Evolutionary conservation across 2,113 vertebrate species (phyloP).

Genomic region (Oncorhynchus masou): DNA sequence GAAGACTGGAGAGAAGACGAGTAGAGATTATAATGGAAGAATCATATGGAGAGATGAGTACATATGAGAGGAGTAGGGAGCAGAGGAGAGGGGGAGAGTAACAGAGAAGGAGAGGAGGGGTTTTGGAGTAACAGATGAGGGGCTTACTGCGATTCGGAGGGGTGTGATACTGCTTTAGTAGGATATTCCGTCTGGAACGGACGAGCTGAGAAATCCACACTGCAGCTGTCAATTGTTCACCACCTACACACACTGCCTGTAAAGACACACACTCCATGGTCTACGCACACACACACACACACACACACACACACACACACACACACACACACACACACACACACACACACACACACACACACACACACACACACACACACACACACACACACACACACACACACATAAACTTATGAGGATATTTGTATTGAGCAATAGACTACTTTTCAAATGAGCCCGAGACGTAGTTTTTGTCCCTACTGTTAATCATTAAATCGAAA

Average conservation of each 20-base stretch:
- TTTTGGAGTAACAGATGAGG: conserved; percentile 62
- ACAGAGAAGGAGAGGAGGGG: conserved; percentile 23
- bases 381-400: neutral
- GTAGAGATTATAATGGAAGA: neutral
- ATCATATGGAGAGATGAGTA: neutral
- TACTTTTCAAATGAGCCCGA: neutral
- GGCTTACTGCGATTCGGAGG: conserved; percentile 50
- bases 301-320: neutral
- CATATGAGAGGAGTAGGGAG: neutral
- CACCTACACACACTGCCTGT: conserved; percentile 51
- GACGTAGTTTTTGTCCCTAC: conserved; percentile 13
- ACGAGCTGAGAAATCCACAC: conserved; percentile 52
- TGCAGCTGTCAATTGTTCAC: conserved; percentile 69
- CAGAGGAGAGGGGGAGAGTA: neutral
- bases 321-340: conserved; percentile 5
- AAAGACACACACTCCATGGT: conserved; percentile 6
- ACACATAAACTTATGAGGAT: neutral
- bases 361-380: conserved; percentile 16
- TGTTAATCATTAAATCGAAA: conserved; percentile 44
- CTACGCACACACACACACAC: neutral
- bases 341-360: conserved; percentile 23
- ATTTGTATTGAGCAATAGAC: neutral
- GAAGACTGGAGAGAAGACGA: neutral
- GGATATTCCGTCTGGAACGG: conserved; percentile 60
- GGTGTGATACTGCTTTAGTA: conserved; percentile 57